Conservation (phyloP, 2,797 vertebrate species). For the Otolemur crassicaudatus region DNA sequence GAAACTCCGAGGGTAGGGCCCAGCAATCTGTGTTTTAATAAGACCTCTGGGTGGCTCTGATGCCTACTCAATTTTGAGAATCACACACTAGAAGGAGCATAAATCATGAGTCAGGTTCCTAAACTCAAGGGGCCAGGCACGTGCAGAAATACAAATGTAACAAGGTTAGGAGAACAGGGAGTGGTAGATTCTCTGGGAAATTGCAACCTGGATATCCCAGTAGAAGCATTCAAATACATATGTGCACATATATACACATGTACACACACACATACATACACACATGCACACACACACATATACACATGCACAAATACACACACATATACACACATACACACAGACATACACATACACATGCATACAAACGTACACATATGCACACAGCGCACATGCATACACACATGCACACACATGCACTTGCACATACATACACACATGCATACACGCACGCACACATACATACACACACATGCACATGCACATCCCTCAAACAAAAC, state of each 20-base stretch:
- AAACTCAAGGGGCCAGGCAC: background rate
- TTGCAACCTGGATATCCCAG: background rate
- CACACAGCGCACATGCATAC: too few relatives aligned
- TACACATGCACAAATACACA: too few relatives aligned
- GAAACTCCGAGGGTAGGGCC: background rate
- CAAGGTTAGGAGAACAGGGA: background rate
- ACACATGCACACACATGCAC: too few relatives aligned
- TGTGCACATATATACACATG: background rate
- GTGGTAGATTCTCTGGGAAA: background rate
- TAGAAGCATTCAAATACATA: background rate
- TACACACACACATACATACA: too few relatives aligned
- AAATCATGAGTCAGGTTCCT: background rate
- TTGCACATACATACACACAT: too few relatives aligned
- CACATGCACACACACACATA: too few relatives aligned
- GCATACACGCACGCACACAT: too few relatives aligned
- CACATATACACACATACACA: too few relatives aligned
- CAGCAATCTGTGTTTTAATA: background rate
- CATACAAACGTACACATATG: too few relatives aligned
- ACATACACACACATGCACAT: background rate
- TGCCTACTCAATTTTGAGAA: background rate
- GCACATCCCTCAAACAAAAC: background rate
- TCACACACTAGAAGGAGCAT: background rate
- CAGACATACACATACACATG: too few relatives aligned
- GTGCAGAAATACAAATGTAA: background rate
- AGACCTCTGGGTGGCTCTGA: background rate